Conservation (phyloP, 2,888 invertebrate genomes). For the Caenorhabditis wallacei region DNA sequence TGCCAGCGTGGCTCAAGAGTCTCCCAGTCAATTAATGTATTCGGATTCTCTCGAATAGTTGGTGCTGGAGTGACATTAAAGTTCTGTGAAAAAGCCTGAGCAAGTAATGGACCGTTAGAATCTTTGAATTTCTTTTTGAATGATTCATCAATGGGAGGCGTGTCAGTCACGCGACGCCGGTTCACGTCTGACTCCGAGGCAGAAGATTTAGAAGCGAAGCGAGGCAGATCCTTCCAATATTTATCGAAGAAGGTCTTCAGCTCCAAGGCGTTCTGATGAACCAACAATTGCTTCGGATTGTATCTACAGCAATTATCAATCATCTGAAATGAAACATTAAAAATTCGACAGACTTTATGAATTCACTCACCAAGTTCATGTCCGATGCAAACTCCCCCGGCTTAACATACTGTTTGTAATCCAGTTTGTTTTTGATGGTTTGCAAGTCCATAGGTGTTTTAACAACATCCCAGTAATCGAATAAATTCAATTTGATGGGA, state of each 20-base stretch:
- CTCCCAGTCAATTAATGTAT: slow-evolving; percentile 74
- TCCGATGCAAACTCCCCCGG: slow-evolving; percentile 92
- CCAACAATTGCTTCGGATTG: slow-evolving; percentile 76
- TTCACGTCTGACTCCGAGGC: no score
- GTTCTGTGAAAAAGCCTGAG: background rate
- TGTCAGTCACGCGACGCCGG: no score
- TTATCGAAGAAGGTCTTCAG: slow-evolving; percentile 58
- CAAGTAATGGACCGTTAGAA: no score
- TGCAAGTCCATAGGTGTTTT: slow-evolving; percentile 99
- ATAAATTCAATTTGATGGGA: slow-evolving; percentile 93
- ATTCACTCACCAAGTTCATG: slow-evolving; percentile 65
- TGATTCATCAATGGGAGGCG: no score
- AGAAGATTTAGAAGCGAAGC: no score
- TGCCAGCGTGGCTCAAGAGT: slow-evolving; percentile 86
- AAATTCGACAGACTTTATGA: no score
- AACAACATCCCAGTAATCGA: slow-evolving; percentile 98
- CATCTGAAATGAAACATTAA: slow-evolving; percentile 90
- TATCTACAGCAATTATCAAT: slow-evolving; percentile 86
- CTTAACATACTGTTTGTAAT: slow-evolving; percentile 93
- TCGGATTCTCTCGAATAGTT: slow-evolving; percentile 44
- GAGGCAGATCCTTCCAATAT: slow-evolving; percentile 40
- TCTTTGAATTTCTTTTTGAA: no score
- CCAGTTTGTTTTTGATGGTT: slow-evolving; percentile 98
- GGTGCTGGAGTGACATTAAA: background rate
- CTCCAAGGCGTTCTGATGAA: slow-evolving; percentile 75